A percentile compares a stretch with the other conserved stretches of the same genome.
phyloP scores from a whole-genome alignment of 2,797 vertebrate species.

The Harpagifer antarcticus region DNA sequence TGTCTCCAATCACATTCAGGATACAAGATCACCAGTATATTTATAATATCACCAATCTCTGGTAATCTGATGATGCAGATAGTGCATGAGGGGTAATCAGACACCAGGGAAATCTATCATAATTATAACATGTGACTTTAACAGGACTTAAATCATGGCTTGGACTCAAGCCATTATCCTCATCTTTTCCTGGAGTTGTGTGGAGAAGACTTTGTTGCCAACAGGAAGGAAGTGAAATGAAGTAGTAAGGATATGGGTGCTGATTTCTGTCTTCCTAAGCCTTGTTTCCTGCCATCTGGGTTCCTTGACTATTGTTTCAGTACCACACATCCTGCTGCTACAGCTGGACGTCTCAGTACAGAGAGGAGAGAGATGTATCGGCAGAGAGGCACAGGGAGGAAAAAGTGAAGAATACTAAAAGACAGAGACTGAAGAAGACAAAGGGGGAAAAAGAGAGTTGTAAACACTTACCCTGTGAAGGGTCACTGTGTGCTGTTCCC shows the following conservation, averaged over 20 bases:
- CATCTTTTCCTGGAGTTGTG: slow-evolving; percentile 46
- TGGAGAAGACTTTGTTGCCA: slow-evolving; percentile 61
- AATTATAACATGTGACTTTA: slow-evolving; percentile 26
- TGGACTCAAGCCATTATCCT: slow-evolving; percentile 17
- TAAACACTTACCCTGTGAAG: slow-evolving; percentile 95
- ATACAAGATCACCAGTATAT: not conserved
- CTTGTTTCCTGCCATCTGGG: slow-evolving; percentile 86
- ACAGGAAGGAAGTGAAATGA: slow-evolving; percentile 81
- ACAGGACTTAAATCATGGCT: slow-evolving; percentile 29
- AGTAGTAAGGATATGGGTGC: slow-evolving; percentile 79
- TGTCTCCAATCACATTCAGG: slow-evolving; percentile 27
- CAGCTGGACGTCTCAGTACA: slow-evolving; percentile 68
- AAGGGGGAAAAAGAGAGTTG: slow-evolving; percentile 57
- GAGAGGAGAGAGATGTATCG: slow-evolving; percentile 44
- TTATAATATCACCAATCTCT: not conserved
- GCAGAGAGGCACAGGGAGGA: slow-evolving; percentile 38
- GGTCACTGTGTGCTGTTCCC: slow-evolving; percentile 99
- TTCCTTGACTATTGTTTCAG: slow-evolving; percentile 82
- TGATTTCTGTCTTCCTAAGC: slow-evolving; percentile 78
- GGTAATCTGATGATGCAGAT: slow-evolving; percentile 14
- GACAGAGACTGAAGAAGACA: slow-evolving; percentile 29
- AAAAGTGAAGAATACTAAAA: slow-evolving; percentile 68
- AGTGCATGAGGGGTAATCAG: slow-evolving; percentile 5
- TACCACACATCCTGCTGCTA: slow-evolving; percentile 80
- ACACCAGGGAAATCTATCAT: slow-evolving; percentile 7